A percentile compares a stretch with the other conserved stretches of the same genome.
Evolutionary conservation across 2,113 vertebrate genomes (phyloP).

Genomic region (Aldabrachelys gigantea): DNA sequence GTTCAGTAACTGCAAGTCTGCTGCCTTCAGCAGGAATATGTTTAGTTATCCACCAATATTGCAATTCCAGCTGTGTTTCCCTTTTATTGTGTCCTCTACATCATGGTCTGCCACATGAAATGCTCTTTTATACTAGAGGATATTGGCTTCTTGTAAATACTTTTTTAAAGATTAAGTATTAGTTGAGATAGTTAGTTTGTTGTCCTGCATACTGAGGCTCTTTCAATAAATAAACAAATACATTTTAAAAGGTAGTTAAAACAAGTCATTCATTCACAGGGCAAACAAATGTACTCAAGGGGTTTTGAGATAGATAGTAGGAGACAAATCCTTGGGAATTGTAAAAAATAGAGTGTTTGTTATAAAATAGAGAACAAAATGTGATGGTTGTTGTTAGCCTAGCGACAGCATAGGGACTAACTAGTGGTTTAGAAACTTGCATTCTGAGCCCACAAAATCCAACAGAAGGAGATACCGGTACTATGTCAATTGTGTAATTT

Average conservation of each 20-base stretch:
- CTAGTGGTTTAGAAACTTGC: background rate
- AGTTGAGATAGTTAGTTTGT: conserved; percentile 64
- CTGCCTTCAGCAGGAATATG: conserved; percentile 73
- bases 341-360: background rate
- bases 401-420: background rate
- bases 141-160: conserved; percentile 71
- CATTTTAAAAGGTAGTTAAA: background rate
- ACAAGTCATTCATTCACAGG: background rate
- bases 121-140: conserved; percentile 64
- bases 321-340: background rate
- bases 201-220: conserved; percentile 35
- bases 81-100: conserved; percentile 68
- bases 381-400: background rate
- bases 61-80: conserved; percentile 73
- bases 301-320: background rate
- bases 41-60: conserved; percentile 61
- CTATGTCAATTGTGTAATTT: background rate
- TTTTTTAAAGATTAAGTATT: conserved; percentile 68
- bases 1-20: conserved; percentile 59
- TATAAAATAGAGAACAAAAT: conserved; percentile 1
- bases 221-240: conserved; percentile 33
- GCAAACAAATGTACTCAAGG: background rate
- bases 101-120: conserved; percentile 51
- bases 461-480: background rate
- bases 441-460: background rate